phyloP scores from a whole-genome alignment of 2,113 vertebrate species.

The Lepus timidus region DNA sequence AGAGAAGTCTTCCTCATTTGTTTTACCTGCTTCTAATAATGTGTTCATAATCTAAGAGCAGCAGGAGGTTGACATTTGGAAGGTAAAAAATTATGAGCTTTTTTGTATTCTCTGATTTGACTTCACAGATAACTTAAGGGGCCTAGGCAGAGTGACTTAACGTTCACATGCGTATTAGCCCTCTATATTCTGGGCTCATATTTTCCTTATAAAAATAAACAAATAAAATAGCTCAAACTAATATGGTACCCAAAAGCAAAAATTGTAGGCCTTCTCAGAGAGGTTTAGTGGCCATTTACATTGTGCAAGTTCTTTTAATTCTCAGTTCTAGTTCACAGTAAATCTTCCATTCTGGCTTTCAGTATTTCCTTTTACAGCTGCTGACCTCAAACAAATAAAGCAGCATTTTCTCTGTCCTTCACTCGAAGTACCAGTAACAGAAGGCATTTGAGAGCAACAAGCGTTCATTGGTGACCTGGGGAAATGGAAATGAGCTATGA shows the following conservation, averaged over 20 bases:
- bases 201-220: not conserved
- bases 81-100: not conserved
- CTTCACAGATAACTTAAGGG: not conserved
- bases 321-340: not conserved
- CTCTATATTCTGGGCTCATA: not conserved
- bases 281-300: not conserved
- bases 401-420: not conserved
- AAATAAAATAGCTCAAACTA: not conserved
- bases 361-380: not conserved
- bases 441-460: no score
- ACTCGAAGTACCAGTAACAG: not conserved
- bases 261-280: not conserved
- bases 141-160: not conserved
- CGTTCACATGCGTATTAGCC: not conserved
- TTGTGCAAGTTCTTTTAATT: not conserved
- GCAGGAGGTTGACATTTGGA: not conserved
- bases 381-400: not conserved
- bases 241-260: not conserved
- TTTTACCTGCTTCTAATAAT: not conserved
- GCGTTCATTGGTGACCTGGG: not conserved
- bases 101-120: not conserved
- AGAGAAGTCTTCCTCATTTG: not conserved
- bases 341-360: not conserved
- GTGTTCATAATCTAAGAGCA: not conserved
- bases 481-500: not conserved